Evolutionary conservation across 1,140 invertebrate genomes (phyloP), one percentile per base, ranked within the genome.

Genomic region (Drosophila kanapiae): DNA sequence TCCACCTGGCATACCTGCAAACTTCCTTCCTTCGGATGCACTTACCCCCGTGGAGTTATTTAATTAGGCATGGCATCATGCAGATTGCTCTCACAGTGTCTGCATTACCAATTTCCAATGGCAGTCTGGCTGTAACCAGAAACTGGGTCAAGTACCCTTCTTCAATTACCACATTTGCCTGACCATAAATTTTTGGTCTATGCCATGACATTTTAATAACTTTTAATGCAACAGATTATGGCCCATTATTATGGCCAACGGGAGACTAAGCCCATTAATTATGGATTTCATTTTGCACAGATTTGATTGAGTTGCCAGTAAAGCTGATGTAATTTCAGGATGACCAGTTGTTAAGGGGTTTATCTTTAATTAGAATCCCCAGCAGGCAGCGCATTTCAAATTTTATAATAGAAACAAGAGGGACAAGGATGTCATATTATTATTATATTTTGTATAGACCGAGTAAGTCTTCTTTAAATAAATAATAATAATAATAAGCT

Each of bases 111-210:
- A 57, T 78, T 80, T 65, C 71, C 77, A 53, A 61, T 60, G 56
- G 54, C 61, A 67, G 42, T 42, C 45, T 38, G n/a, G 47, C 18
- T 43, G 31, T 27, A 27, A 38, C 38, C 1, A 6, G 29, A 71
- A 82, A 64, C 42, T 79, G 70, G 80, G 80, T 82, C 80, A 82
- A 82, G 80, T 83, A 62, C 59, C 70, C 58, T 48, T 54, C 70
- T 63, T 48, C 70, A 75, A 75, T 71, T 77, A 76, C 64, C 48
- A 63, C 78, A 81, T 71, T 75, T 80, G 64, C 63, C 77, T 42
- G 43, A 45, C 57, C 57, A 80, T 80, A 45, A 18, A 80, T 67
- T 59, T 59, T 60, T 38, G 78, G 49, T 61, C 53, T 67, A 56
- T 69, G 40, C 57, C 63, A 76, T 79, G 57, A 63, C 63, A 74